These are phyloP conservation scores for Coremacera marginata DNA, from an alignment of 2,888 invertebrate species.

Conservation along the genomic window DNA sequence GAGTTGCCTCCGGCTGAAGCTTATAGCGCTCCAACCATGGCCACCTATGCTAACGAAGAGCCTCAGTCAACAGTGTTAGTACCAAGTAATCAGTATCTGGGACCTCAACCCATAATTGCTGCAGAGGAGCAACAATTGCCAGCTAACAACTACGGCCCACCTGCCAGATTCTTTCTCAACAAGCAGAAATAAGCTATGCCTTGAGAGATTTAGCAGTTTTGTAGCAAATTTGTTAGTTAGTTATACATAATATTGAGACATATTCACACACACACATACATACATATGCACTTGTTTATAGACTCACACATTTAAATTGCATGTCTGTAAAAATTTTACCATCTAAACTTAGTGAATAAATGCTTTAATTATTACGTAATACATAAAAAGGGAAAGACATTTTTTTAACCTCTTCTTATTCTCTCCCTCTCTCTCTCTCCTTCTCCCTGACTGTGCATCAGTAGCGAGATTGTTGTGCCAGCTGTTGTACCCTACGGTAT, in stretches of 20 bases:
- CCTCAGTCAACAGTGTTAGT: constrained; percentile 53
- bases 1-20: constrained; percentile 48
- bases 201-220: background rate
- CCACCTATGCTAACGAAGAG: constrained; percentile 52
- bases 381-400: background rate
- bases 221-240: background rate
- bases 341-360: constrained; percentile 4
- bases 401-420: background rate
- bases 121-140: constrained; percentile 58
- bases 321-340: too few relatives aligned
- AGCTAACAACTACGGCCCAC: constrained; percentile 74
- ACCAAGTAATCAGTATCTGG: constrained; percentile 58
- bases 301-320: background rate
- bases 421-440: background rate
- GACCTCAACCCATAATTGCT: constrained; percentile 56
- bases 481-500: background rate
- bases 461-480: too few relatives aligned
- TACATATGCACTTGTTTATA: background rate
- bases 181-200: constrained; percentile 44
- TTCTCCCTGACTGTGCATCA: too few relatives aligned
- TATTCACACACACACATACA: background rate
- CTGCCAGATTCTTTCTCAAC: constrained; percentile 70
- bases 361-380: constrained; percentile 18
- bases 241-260: background rate
- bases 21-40: constrained; percentile 54